Evolutionary conservation across 2,888 invertebrate genomes (phyloP), one percentile per base, ranked within the genome.

Genomic region (Dioctria linearis): DNA sequence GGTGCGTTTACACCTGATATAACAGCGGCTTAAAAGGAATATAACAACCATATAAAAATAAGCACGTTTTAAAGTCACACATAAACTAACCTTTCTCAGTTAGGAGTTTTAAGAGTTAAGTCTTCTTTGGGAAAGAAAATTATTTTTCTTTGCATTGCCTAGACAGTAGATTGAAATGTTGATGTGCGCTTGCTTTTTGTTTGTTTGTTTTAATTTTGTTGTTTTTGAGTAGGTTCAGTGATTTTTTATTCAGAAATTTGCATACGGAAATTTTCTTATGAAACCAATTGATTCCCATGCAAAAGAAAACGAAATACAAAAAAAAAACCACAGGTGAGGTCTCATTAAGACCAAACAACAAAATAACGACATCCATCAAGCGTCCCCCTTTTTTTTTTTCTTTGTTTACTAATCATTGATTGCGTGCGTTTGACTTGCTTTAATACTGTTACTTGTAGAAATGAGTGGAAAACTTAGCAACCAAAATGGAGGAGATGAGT

Each of bases 341-440:
- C 54, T 54, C 54, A 54, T 54, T 54, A 54, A 11, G 11, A n/a
- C 11, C n/a, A 54, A n/a, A n/a, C 4, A 54, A 25, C 25, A 54
- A 46, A 6, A 46, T 46, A 54, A 54, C 54, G 54, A 25, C 54
- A 54, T 54, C n/a, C 54, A 54, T 54, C 8, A 8, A 0, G 54
- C 11, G 54, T 2, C 54, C 4, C 6, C n/a, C n/a, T n/a, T n/a
- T n/a, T n/a, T n/a, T 54, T 54, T 54, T 54, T 54, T 11, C 11
- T 67, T 51, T 69, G 54, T 69, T 69, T 69, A 69, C 69, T 49
- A 51, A 51, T 51, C 25, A 69, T 51, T 25, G 25, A 25, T 69
- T 69, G 69, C 69, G 69, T 69, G 69, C 69, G 69, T 51, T 69
- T 51, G 49, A 69, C 54, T n/a, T 54, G 54, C 11, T 54, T 54